Evolutionary conservation across 2,113 vertebrate genomes (phyloP), one percentile per base, ranked within the genome.

Genomic region (Platysternon megacephalum): DNA sequence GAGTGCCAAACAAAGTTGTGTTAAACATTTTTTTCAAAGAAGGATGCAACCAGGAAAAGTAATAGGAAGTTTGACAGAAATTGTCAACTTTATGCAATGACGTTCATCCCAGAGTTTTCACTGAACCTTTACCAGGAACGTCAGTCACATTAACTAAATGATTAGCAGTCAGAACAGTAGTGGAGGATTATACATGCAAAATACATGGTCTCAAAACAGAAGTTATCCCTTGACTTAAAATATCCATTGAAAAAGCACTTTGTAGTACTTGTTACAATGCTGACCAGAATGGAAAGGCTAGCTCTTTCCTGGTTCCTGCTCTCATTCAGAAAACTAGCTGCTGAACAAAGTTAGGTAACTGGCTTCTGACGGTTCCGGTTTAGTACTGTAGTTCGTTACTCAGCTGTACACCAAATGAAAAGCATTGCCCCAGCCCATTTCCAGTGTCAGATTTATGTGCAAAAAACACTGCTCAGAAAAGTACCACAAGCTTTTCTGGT

Each of bases 1-100:
- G 32, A 1, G 6, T 1, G 5, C 32, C 44, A 48, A n/a, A 76
- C 39, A 10, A 0, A 1, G 65, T 90, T 52, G 14, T 5, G n/a
- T 79, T 32, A 24, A 16, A 51, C 0, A 2, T 11, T 72, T 39
- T 65, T 68, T 74, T 48, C n/a, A 32, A 65, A n/a, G 51, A 44
- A 1, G 61, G 72, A 24, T 92, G 44, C 82, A 81, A 76, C 68
- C 95, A 91, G 78, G 79, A 81, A 16, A n/a, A 87, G 46, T 22
- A 88, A 19, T n/a, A 84, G 76, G 83, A 19, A 1, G 19, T 49
- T 32, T 49, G 21, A 44, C n/a, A 85, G 65, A 55, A 72, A 80
- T 0, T 78, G 35, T 2, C 35, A 53, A 35, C 42, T 78, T n/a
- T 1, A 12, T 79, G 68, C 58, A 85, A 9, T 39, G 52, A 17